Base-by-base conservation (phyloP, 2,888 invertebrate species). In the Cheilosia urbana region DNA sequence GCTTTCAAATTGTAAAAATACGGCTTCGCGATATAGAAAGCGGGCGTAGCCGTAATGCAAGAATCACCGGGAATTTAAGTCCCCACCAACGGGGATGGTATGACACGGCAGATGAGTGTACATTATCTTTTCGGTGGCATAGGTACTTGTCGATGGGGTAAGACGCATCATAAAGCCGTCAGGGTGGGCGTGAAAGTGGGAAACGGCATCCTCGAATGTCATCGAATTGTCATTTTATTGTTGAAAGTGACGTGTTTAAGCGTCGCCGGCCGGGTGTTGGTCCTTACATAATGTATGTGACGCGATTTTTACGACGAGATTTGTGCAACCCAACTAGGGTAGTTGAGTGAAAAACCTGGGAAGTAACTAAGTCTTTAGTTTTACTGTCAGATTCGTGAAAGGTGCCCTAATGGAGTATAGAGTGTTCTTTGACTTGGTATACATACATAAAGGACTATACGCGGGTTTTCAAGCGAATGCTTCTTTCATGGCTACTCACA, bases 1-100 rank as follows among this genome's bases (percentile, higher is more conserved):
- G 87, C 88, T 88, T 88, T 88, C 78, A 88, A 84, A 87, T 81
- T 87, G 84, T 87, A 73, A 87, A 84, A 68, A 66, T 49, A 87
- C 78, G 42, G 27, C 21, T 17, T 24, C 65, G 57, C 24, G 27
- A 53, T 42, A 34, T 27, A 27, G 27, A 27, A 27, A 27, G 27
- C 27, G 27, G 27, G 27, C 51, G 15, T 51, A 37, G 55, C 13
- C 27, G 37, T 27, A 27, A 5, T 58, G 49, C 57, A 51, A 42
- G 34, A 27, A 17, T 15, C 42, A 19, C 76, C n/a, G 17, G 51
- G 19, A 40, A 49, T 21, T 21, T 4, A 45, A 49, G 49, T 17
- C 27, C 2, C n/a, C 21, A 34, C 13, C 47, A 4, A 7, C 57
- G 51, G 65, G 34, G 40, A 62, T 85, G 81, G 60, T 47, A 62